Conservation (phyloP, 2,113 vertebrate species). For the Gymnobelideus leadbeateri region DNA sequence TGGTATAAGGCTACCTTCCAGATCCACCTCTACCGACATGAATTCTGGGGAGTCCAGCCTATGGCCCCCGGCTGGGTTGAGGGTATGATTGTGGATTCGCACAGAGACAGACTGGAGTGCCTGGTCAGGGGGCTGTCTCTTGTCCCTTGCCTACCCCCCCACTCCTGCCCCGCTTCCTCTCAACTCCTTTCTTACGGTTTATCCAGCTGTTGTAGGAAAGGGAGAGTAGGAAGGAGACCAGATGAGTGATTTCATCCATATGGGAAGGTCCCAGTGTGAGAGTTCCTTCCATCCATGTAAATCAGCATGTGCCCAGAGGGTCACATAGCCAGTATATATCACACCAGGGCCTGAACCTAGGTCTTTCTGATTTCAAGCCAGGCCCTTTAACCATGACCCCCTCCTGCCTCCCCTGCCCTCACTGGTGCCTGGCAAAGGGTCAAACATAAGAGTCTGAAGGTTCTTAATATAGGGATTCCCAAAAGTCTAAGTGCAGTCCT, state of each 20-base stretch:
- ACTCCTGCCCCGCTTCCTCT: not conserved
- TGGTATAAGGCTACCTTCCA: not conserved
- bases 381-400: not conserved
- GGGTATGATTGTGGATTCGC: not conserved
- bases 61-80: not conserved
- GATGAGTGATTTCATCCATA: not conserved
- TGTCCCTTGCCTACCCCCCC: too few relatives aligned
- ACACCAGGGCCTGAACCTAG: not conserved
- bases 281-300: not conserved
- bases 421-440: not conserved
- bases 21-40: not conserved
- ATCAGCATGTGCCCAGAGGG: not conserved
- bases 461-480: not conserved
- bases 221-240: not conserved
- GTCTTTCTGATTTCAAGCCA: not conserved
- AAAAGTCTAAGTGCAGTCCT: not conserved
- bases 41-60: not conserved
- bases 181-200: not conserved
- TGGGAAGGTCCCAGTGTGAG: not conserved
- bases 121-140: not conserved
- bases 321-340: not conserved
- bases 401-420: not conserved
- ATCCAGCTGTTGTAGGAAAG: not conserved
- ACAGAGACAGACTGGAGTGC: not conserved
- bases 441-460: not conserved